phyloP scores from a whole-genome alignment of 2,113 vertebrate species.

The Pipra filicauda region DNA sequence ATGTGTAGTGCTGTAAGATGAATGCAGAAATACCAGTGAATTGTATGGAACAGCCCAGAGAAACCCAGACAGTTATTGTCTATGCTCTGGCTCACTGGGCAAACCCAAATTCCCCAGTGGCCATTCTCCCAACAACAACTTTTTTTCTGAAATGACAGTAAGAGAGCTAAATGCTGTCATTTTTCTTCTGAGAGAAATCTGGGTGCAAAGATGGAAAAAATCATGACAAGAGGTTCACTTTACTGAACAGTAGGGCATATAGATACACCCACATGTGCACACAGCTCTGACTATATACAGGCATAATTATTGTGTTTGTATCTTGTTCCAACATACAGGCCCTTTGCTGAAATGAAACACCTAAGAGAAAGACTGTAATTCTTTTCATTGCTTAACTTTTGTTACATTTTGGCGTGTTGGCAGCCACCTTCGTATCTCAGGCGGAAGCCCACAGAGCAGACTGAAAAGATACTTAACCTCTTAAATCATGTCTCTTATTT shows the following conservation, averaged over 20 bases:
- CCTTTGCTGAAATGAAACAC: not conserved
- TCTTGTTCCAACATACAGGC: not conserved
- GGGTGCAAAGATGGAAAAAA: not conserved
- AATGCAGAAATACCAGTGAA: not conserved
- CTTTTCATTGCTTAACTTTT: not conserved
- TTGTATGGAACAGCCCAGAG: not conserved
- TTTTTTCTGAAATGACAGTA: not conserved
- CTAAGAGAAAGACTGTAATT: not conserved
- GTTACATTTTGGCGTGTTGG: not conserved
- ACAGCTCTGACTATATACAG: not conserved
- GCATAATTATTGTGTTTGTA: not conserved
- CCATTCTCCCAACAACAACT: fast-evolving
- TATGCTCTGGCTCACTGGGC: not conserved
- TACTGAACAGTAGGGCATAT: not conserved
- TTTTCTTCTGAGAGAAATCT: not conserved
- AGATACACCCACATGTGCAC: too few relatives aligned
- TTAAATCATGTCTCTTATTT: slow-evolving; percentile 35
- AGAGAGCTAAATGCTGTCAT: not conserved
- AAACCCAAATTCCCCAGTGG: not conserved
- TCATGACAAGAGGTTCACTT: not conserved
- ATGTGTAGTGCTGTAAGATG: not conserved
- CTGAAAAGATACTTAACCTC: not conserved
- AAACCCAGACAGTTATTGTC: not conserved
- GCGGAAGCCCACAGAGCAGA: not conserved
- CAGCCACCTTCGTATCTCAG: not conserved